Base-by-base conservation (phyloP, 2,797 vertebrate species). In the Pachyuromys duprasi region DNA sequence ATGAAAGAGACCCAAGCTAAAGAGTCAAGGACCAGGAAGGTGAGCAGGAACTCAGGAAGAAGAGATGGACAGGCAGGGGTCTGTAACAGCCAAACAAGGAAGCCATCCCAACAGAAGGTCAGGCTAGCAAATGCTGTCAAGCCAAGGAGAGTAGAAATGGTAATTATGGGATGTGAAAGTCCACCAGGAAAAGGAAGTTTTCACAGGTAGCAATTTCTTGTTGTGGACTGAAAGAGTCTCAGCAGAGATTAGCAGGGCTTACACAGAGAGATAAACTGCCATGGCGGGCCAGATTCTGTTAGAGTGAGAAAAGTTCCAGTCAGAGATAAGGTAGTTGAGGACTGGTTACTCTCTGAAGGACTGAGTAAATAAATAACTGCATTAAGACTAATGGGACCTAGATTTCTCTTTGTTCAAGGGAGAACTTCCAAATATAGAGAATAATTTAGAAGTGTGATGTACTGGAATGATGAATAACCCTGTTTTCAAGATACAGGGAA, bases 401-500 rank as follows among this genome's bases (percentile, higher is more conserved):
- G 33, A 17, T n/a, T 89, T 74, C 75, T 79, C 57, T 86, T 39
- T 45, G 36, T 45, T 82, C 75, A 91, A 57, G 65, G 42, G 88
- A 15, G 8, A 62, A 45, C 89, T 81, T 72, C 89, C 36, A 95
- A 78, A 81, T 36, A 93, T 1, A 42, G 65, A 70, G 55, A 87
- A 83, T 79, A 80, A 84, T 26, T 31, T 28, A 60, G 26, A 72
- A 63, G 57, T 69, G 22, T 53, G 36, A 60, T 63, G 39, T 17
- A n/a, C 22, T 93, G 7, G 62, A 89, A 92, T 22, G 11, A n/a
- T 24, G 87, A 49, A 79, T 53, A 78, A 1, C 33, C 14, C 22
- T 80, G 42, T 82, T 90, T 94, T 74, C 39, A 82, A 72, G 74
- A 86, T 22, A 49, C n/a, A 70, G 28, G 89, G 75, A 91, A 24